Base-by-base conservation (phyloP, 2,113 vertebrate species). In the Tetrao urogallus region DNA sequence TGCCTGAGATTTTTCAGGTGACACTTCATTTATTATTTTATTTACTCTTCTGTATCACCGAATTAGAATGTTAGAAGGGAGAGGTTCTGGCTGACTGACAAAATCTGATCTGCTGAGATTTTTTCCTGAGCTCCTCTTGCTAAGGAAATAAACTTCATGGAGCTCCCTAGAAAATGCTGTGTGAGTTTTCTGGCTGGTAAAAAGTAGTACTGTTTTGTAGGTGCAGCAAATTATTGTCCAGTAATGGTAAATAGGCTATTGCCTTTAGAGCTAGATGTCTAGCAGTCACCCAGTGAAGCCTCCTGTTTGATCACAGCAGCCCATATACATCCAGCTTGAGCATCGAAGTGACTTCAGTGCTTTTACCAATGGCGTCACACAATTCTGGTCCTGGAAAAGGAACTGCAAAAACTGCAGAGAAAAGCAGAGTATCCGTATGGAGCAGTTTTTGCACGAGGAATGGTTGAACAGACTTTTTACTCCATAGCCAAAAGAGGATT, bases 21-120 rank as follows among this genome's bases (percentile, higher is more conserved):
- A 73, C 77, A 58, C 88, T 80, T 90, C 80, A 81, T 81, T 88
- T 79, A 65, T 48, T 3, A 67, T 71, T 94, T 89, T 71, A 63
- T 87, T 90, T 94, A 69, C 38, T 87, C 89, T 90, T 61, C 69
- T 85, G 38, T 69, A 36, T 65, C 69, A n/a, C 20, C 83, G 66
- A 48, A 67, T 64, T 8, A 70, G 40, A 65, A 72, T 45, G 38
- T 43, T 47, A 91, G 43, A 81, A 83, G n/a, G 56, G 90, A 93
- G 28, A 67, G 34, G 38, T 89, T 88, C 90, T 77, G 48, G 5
- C 32, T 78, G 69, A 67, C 47, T 21, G 6, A 28, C 9, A 48
- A 83, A 42, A 58, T 27, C 21, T 66, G 65, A 54, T 84, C 79
- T 89, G 21, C 17, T 16, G 6, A 54, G 28, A 63, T 66, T 7